phyloP scores from a whole-genome alignment of 1,140 invertebrate genomes.

The Camponotus floridanus region DNA sequence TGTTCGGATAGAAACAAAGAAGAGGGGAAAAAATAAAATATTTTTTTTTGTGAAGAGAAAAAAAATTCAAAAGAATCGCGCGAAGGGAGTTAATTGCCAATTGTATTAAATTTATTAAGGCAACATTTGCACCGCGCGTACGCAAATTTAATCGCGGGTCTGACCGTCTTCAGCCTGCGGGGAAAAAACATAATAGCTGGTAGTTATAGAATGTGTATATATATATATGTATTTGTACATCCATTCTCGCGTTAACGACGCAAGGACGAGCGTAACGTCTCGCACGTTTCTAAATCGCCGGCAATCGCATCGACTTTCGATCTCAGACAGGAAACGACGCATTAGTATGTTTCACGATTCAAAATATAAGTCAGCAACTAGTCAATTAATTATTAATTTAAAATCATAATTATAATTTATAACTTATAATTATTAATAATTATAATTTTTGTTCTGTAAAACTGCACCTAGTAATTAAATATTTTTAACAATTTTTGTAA shows the following conservation, averaged over 20 bases:
- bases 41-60: neutral
- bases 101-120: slow-evolving; percentile 11
- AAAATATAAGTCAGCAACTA: neutral
- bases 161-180: slow-evolving; percentile 13
- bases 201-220: slow-evolving; percentile 41
- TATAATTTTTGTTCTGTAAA: no score
- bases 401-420: no score
- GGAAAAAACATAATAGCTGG: slow-evolving; percentile 45
- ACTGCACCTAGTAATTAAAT: neutral
- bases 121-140: slow-evolving; percentile 36
- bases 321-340: slow-evolving; percentile 26
- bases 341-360: neutral
- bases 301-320: slow-evolving; percentile 34
- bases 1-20: neutral
- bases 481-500: neutral
- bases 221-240: neutral
- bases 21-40: neutral
- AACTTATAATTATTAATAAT: no score
- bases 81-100: slow-evolving; percentile 2
- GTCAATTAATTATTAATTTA: neutral
- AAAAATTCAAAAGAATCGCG: neutral
- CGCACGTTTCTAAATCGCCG: slow-evolving; percentile 49
- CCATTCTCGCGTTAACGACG: slow-evolving; percentile 48
- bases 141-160: slow-evolving; percentile 43
- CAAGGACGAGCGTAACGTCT: neutral